These are phyloP conservation scores for Watersipora subatra DNA, from an alignment of 1,140 invertebrate genomes.

Conservation along the genomic window DNA sequence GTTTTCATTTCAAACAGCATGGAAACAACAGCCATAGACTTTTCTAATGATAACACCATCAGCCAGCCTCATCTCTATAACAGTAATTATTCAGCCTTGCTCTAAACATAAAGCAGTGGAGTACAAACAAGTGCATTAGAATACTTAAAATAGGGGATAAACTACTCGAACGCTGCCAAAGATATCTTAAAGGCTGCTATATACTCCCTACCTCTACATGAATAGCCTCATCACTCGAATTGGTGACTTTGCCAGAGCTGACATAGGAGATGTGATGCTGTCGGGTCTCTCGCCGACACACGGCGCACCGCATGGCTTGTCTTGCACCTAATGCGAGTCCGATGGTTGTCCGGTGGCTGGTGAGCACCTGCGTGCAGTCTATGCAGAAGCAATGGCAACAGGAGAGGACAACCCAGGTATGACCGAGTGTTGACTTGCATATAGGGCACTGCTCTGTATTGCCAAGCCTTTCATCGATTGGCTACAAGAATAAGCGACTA, in stretches of 20 bases:
- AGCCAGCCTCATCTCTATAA: too few relatives aligned
- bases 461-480: not conserved
- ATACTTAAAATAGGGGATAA: too few relatives aligned
- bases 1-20: too few relatives aligned
- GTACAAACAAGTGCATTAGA: too few relatives aligned
- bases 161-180: too few relatives aligned
- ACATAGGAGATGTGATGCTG: constrained; percentile 50
- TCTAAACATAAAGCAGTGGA: too few relatives aligned
- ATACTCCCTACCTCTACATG: constrained; percentile 28
- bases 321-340: too few relatives aligned
- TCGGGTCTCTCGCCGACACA: constrained; percentile 50
- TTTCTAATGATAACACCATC: too few relatives aligned
- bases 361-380: constrained; percentile 46
- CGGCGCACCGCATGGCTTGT: constrained; percentile 44
- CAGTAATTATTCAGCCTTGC: too few relatives aligned
- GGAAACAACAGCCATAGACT: too few relatives aligned
- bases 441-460: constrained; percentile 58
- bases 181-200: too few relatives aligned
- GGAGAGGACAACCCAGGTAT: constrained; percentile 52
- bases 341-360: constrained; percentile 18
- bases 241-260: constrained; percentile 32
- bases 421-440: constrained; percentile 47
- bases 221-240: constrained; percentile 18
- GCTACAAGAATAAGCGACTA: not conserved
- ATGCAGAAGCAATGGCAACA: constrained; percentile 58